Conservation (phyloP, 2,888 invertebrate genomes). For the Ypsolopha scabrella region DNA sequence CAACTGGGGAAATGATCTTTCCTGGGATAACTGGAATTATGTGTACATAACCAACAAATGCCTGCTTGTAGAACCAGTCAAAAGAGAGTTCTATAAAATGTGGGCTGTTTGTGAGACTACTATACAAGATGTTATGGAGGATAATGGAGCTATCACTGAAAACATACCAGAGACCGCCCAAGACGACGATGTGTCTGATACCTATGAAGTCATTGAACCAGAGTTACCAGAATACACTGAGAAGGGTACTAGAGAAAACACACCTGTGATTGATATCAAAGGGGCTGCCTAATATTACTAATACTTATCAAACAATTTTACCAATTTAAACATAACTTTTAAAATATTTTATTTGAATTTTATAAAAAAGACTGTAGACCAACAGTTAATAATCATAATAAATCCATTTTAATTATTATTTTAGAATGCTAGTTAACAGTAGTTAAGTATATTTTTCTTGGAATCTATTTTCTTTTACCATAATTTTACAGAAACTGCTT, state of each 20-base stretch:
- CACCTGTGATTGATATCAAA: background rate
- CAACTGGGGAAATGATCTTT: constrained; percentile 81
- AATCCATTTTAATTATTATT: background rate
- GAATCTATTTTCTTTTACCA: no score
- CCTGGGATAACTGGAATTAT: constrained; percentile 79
- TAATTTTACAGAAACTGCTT: no score
- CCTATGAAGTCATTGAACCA: background rate
- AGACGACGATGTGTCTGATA: background rate
- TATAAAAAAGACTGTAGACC: no score
- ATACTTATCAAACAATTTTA: background rate
- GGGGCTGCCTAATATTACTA: background rate
- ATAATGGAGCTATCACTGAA: background rate
- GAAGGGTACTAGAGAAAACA: background rate
- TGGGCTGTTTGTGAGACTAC: constrained; percentile 45
- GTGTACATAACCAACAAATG: constrained; percentile 72
- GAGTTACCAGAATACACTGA: background rate
- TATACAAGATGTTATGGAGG: background rate
- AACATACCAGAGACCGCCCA: no score
- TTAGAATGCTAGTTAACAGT: background rate
- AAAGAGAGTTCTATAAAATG: constrained; percentile 70
- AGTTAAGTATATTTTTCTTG: no score
- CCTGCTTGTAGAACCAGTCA: constrained; percentile 66
- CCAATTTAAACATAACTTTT: background rate
- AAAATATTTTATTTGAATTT: no score
- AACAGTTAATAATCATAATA: background rate